Evolutionary conservation across 2,797 vertebrate species (phyloP), one percentile per base, ranked within the genome.

Genomic region (Tympanoctomys barrerae): DNA sequence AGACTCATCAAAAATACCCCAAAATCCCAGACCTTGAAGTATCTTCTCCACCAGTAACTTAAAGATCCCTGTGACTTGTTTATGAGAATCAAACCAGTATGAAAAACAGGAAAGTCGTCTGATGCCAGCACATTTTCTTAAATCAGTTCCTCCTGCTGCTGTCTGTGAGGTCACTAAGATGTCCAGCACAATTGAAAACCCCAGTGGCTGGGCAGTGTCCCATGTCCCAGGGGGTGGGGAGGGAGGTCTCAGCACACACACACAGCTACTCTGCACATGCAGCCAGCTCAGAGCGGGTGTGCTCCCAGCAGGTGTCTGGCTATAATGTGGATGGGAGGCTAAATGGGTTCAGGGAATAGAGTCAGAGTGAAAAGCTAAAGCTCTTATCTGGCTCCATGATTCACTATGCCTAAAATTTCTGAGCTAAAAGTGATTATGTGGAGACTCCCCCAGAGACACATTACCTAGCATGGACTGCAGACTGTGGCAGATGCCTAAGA

Each of bases 1-100:
- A 94, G 21, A 90, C 36, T 57, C 91, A 87, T 94, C 91, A 96
- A 96, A 93, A n/a, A 6, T 14, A 68, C 33, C 2, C 39, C 59
- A 70, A 70, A 84, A 42, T 62, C 19, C 42, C 42, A 91, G 92
- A 92, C 24, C 59, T 54, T 80, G 57, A 86, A 61, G 1, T 61
- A 21, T 59, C n/a, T 95, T 90, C 84, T 90, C 61, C 24, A 90
- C 59, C 57, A 93, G 49, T 87, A 94, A 91, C 68, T 90, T 78
- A 62, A 96, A 49, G 70, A 22, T 68, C 36, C 54, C 42, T 91
- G 39, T 83, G 52, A 91, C 71, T 90, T 70, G 62, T 36, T 85
- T 88, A 84, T n/a, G 68, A 94, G 88, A 97, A 94, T 64, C 57
- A 79, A n/a, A 54, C 28, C 54, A 52, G 68, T 5, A 14, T 85